Base-by-base conservation (phyloP, 1,140 invertebrate genomes). In the Ridgeia piscesae region DNA sequence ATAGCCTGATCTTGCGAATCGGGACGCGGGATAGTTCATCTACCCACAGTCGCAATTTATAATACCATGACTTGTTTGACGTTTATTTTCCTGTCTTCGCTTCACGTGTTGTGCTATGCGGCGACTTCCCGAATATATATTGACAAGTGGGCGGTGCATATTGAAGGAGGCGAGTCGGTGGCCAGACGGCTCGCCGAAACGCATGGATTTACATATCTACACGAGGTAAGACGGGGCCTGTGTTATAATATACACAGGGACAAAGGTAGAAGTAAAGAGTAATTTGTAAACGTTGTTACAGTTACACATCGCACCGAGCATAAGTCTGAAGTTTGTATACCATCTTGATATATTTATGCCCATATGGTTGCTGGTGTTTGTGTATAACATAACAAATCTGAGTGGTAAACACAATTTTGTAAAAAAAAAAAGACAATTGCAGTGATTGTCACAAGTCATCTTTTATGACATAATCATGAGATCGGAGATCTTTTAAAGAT, bases 151-250 rank as follows among this genome's bases (percentile, higher is more conserved):
- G 92, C 92, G 27, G 92, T 93, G 34, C 50, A 91, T 27, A 91
- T 93, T 27, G 88, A 93, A 35, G 92, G 92, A 33, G 90, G 58
- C 77, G 92, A 93, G 88, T 34, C 42, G 35, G 91, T 93, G n/a
- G 92, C 92, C 33, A 91, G 50, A 42, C 33, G 35, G 27, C 42
- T 93, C 33, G 92, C 92, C 33, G 31, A 90, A 33, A 91, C 91
- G 35, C 91, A 93, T 89, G 92, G 92, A 91, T 93, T 93, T 91
- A 77, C 91, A n/a, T 93, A 91, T 50, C 58, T 93, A 33, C 35
- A 91, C 35, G 88, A 91, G 92, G 92, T 93, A n/a, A 34, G 92
- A 77, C 58, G 2, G 58, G 58, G 8, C 17, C 58, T 77, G 58
- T 21, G 58, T 21, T 21, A 77, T 77, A 31, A 42, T 11, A 42